A percentile compares a stretch with the other conserved stretches of the same genome.
These are phyloP conservation scores for Temnothorax curvispinosus DNA, from an alignment of 1,140 invertebrate genomes.

Conservation along the genomic window DNA sequence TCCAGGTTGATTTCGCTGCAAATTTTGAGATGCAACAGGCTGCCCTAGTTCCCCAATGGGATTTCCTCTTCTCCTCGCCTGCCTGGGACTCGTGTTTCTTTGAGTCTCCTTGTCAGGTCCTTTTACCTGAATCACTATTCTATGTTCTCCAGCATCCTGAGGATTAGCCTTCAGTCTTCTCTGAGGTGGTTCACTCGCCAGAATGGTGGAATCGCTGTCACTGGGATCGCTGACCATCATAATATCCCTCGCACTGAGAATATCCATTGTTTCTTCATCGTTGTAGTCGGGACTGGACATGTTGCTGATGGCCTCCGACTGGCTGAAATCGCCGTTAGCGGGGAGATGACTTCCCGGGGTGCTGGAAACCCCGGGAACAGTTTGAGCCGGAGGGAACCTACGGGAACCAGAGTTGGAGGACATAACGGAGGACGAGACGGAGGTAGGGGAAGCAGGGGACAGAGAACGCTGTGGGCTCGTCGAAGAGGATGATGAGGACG, in stretches of 20 bases:
- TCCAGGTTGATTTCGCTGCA: constrained; percentile 66
- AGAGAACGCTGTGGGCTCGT: constrained; percentile 89
- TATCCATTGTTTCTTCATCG: constrained; percentile 90
- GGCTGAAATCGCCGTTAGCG: constrained; percentile 88
- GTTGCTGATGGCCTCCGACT: constrained; percentile 93
- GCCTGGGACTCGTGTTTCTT: constrained; percentile 80
- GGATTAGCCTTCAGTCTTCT: constrained; percentile 86
- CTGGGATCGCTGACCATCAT: constrained; percentile 95
- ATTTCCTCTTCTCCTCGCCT: constrained; percentile 75
- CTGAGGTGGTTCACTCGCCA: constrained; percentile 91
- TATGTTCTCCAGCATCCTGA: constrained; percentile 88
- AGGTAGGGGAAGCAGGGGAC: constrained; percentile 93
- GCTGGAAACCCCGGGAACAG: constrained; percentile 50
- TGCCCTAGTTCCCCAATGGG: constrained; percentile 64
- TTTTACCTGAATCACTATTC: constrained; percentile 94
- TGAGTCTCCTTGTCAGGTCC: constrained; percentile 88
- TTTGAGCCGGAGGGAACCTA: constrained; percentile 80
- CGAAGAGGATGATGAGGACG: constrained; percentile 89
- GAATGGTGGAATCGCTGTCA: constrained; percentile 92
- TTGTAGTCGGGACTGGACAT: constrained; percentile 95
- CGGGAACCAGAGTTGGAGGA: constrained; percentile 89
- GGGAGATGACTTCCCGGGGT: constrained; percentile 79
- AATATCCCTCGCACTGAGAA: constrained; percentile 89
- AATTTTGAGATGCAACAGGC: constrained; percentile 58
- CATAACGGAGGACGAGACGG: constrained; percentile 94